phyloP scores from a whole-genome alignment of 53 echinoderm and acorn worm genomes.

The Paracentrotus lividus region DNA sequence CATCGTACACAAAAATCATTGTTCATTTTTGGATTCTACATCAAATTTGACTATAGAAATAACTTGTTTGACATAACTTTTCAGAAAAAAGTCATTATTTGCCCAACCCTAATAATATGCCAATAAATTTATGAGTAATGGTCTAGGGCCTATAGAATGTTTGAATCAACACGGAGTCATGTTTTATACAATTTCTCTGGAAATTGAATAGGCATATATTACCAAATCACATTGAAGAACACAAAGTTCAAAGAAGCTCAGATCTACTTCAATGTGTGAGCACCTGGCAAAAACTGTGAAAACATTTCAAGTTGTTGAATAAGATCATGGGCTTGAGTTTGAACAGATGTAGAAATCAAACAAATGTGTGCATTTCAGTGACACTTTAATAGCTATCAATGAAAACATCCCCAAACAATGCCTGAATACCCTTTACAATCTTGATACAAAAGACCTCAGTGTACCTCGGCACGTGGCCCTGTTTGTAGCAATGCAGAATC shows the following conservation, averaged over 20 bases:
- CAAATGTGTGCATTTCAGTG: conserved; percentile 30
- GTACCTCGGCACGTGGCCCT: background rate
- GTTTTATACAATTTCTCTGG: too few species aligned
- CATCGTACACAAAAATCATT: too few species aligned
- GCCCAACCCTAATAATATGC: too few species aligned
- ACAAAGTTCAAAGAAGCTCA: background rate
- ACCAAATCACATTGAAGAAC: background rate
- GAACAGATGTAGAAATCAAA: conserved; percentile 52
- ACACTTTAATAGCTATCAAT: conserved; percentile 2
- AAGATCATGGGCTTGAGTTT: background rate
- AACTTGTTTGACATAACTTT: too few species aligned
- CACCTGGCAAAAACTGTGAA: conserved; percentile 6
- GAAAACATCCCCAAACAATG: background rate
- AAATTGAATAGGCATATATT: background rate
- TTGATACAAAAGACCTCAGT: background rate
- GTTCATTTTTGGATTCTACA: too few species aligned
- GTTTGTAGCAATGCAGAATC: background rate
- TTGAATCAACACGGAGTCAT: too few species aligned
- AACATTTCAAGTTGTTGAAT: background rate
- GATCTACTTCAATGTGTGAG: background rate
- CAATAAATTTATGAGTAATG: too few species aligned
- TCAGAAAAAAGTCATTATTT: too few species aligned
- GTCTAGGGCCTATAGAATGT: too few species aligned
- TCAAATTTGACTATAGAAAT: too few species aligned
- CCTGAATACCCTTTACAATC: background rate